Percentiles rank a stretch among this genome's conserved stretches.
Conservation (phyloP, 2,113 vertebrate species). For the Chloebia gouldiae region DNA sequence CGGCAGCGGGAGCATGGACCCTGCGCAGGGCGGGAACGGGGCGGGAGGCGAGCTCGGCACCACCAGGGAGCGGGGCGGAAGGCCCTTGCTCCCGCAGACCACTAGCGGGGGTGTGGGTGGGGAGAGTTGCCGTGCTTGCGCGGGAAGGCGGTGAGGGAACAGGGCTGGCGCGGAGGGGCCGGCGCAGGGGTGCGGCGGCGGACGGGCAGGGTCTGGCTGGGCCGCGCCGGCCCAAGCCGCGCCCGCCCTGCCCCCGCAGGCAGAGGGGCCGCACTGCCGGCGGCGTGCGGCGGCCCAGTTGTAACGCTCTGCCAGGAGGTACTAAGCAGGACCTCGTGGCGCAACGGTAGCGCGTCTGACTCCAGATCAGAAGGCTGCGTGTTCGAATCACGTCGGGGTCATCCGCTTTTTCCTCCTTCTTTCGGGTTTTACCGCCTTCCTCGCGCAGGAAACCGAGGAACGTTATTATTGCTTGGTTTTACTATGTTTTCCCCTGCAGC, state of each 20-base stretch:
- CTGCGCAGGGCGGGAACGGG: rapidly evolving
- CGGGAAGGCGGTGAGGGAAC: background rate
- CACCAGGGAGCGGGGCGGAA: background rate
- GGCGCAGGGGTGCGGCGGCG: rapidly evolving
- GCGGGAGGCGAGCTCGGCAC: background rate
- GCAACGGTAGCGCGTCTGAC: constrained; percentile 78
- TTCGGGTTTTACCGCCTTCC: rapidly evolving
- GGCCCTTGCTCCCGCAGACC: too few relatives aligned
- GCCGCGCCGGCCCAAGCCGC: rapidly evolving
- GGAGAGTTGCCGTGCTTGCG: background rate
- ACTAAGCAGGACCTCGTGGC: constrained; percentile 59
- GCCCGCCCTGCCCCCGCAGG: rapidly evolving
- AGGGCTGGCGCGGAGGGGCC: background rate
- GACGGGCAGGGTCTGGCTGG: rapidly evolving
- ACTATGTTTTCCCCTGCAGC: rapidly evolving
- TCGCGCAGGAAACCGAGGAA: rapidly evolving
- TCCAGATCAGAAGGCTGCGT: constrained; percentile 81
- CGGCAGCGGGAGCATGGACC: rapidly evolving
- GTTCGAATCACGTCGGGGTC: constrained; percentile 79
- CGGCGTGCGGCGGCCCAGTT: rapidly evolving
- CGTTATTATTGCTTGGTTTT: rapidly evolving
- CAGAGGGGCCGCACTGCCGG: rapidly evolving
- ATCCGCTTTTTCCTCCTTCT: rapidly evolving
- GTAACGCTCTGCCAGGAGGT: rapidly evolving
- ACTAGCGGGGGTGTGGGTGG: background rate